phyloP scores from a whole-genome alignment of 2,888 invertebrate genomes.

The Cheilosia variabilis region DNA sequence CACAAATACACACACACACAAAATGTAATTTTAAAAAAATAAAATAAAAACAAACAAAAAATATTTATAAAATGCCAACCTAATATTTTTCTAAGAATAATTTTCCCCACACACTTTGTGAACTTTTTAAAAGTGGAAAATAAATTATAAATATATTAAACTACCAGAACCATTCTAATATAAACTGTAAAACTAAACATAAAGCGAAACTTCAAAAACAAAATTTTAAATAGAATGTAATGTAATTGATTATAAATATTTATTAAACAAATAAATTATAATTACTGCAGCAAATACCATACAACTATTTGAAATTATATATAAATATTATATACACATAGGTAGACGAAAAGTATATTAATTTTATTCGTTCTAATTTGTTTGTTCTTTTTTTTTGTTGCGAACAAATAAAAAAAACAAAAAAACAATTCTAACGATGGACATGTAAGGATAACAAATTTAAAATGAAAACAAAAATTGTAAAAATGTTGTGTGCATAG shows the following conservation, averaged over 20 bases:
- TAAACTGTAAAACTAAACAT: constrained; percentile 70
- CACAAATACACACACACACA: constrained; percentile 47
- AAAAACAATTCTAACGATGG: constrained; percentile 28
- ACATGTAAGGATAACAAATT: constrained; percentile 44
- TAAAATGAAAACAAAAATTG: constrained; percentile 28
- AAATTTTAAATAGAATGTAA: constrained; percentile 61
- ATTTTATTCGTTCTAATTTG: constrained; percentile 47
- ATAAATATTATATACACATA: constrained; percentile 65
- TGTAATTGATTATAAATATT: constrained; percentile 65
- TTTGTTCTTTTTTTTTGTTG: constrained; percentile 42
- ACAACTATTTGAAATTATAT: constrained; percentile 68
- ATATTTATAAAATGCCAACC: constrained; percentile 73
- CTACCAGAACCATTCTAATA: constrained; percentile 71
- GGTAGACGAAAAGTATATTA: constrained; percentile 73
- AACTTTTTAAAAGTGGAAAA: constrained; percentile 48
- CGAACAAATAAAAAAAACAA: constrained; percentile 48
- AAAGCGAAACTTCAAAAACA: constrained; percentile 15
- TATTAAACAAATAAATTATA: constrained; percentile 51
- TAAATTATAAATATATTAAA: constrained; percentile 37
- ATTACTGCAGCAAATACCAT: constrained; percentile 63
- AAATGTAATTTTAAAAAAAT: constrained; percentile 44
- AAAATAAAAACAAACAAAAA: constrained; percentile 32
- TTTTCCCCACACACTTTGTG: constrained; percentile 73
- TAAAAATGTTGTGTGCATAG: constrained; percentile 66
- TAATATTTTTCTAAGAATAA: constrained; percentile 76